phyloP scores from a whole-genome alignment of 1,140 invertebrate genomes.

The Drosophila sproati region DNA sequence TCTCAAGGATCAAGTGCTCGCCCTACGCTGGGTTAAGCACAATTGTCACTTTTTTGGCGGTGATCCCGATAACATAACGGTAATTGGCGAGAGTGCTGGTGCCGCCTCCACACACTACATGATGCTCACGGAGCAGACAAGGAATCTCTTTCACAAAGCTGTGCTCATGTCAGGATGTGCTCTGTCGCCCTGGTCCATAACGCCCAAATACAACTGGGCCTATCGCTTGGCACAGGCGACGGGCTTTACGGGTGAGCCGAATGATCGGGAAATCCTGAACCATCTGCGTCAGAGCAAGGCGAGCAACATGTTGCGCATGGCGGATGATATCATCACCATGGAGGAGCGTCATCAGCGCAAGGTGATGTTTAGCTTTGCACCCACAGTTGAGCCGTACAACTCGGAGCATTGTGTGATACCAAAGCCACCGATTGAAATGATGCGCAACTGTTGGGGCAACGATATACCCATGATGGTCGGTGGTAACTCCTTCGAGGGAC shows the following conservation, averaged over 20 bases:
- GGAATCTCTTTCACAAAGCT: conserved; percentile 84
- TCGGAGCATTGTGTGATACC: conserved; percentile 74
- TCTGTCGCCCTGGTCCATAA: conserved; percentile 72
- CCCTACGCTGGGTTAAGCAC: conserved; percentile 87
- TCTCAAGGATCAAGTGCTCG: conserved; percentile 89
- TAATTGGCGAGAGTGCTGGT: conserved; percentile 85
- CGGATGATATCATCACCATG: conserved; percentile 67
- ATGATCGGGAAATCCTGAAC: conserved; percentile 60
- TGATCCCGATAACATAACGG: conserved; percentile 85
- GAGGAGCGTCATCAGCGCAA: conserved; percentile 74
- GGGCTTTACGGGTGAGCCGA: conserved; percentile 63
- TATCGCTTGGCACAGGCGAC: conserved; percentile 76
- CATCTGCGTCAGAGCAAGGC: conserved; percentile 70
- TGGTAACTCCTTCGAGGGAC: conserved; percentile 83
- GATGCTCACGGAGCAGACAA: conserved; percentile 85
- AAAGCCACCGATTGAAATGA: conserved; percentile 77
- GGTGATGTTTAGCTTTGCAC: conserved; percentile 74
- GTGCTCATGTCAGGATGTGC: conserved; percentile 84
- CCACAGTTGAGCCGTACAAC: conserved; percentile 81
- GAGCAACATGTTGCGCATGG: conserved; percentile 86
- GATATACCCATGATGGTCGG: conserved; percentile 84
- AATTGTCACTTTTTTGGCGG: conserved; percentile 87
- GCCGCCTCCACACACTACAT: conserved; percentile 86
- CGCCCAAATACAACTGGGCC: conserved; percentile 73
- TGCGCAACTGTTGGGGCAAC: conserved; percentile 82